Base-by-base conservation (phyloP, 1,140 invertebrate genomes). In the Archivesica marissinica region DNA sequence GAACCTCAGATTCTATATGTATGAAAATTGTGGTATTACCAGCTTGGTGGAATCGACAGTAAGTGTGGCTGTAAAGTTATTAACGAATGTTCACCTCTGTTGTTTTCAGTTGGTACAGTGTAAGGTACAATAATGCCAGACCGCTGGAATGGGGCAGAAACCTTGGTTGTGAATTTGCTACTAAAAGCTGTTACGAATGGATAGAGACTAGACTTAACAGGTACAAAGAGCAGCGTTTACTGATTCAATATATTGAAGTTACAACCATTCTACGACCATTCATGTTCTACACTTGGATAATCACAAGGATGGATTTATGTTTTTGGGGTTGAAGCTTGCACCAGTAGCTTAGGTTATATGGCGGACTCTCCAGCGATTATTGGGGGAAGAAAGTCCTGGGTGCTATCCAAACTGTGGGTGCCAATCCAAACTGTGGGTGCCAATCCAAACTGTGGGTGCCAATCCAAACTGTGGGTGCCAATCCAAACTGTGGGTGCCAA, bases 111-210 rank as follows among this genome's bases (percentile, higher is more conserved):
- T 95, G 95, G 95, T 95, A 95, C 86, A 91, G 92, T 72, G 94
- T 91, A 9, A 98, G 99, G 93, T 99, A 99, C 93, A 95, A 95
- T 0, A 96, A 97, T 95, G 98, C 98, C 0, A 96, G 98, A 77
- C 95, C 96, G 7, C 95, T 99, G 15, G 95, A 96, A 52, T 99
- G 99, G 99, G 99, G 99, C 0, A 95, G 95, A 88, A 96, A 96
- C 13, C 95, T 99, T 0, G 99, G 99, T 11, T 99, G 99, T 94
- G 95, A 97, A 89, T 99, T 99, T 94, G 98, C 97, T 0, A 97
- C 96, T 95, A 96, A 96, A 88, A 99, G 97, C 82, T 99, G 99
- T 95, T 98, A 98, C 93, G 96, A 99, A 81, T 99, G 99, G 98
- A 99, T 99, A 88, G 96, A 97, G 79, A 94, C 95, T 25, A 95